Conservation (phyloP, 2,113 vertebrate species). For the Cinclus mexicanus region DNA sequence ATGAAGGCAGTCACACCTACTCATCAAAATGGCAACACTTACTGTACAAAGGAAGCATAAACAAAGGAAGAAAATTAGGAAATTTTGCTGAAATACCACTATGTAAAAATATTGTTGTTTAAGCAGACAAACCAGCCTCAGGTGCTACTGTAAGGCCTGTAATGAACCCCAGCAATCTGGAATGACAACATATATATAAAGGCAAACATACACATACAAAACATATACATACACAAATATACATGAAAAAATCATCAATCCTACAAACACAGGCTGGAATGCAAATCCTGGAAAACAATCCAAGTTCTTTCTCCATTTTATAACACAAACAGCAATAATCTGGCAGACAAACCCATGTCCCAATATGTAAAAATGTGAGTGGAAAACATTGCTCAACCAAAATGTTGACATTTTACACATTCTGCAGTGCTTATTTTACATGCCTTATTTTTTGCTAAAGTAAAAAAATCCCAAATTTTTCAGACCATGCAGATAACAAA, state of each 20-base stretch:
- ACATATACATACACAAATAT: neutral
- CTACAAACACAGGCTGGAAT: neutral
- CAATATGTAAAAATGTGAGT: rapidly evolving
- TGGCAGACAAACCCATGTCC: rapidly evolving
- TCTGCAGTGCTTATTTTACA: neutral
- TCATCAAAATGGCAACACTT: neutral
- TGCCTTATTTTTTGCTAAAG: neutral
- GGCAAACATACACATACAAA: neutral
- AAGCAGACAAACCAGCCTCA: neutral
- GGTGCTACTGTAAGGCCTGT: neutral
- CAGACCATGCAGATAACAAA: neutral
- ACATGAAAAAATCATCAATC: rapidly evolving
- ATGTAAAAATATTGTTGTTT: neutral
- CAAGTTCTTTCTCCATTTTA: neutral
- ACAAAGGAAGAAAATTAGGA: neutral
- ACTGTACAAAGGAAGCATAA: neutral
- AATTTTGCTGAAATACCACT: neutral
- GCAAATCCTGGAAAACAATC: neutral
- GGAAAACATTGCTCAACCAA: neutral
- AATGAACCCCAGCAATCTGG: neutral
- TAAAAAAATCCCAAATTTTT: neutral
- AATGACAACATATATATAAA: neutral
- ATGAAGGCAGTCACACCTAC: neutral
- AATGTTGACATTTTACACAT: neutral
- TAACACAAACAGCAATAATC: neutral